Percentiles rank a stretch among this genome's conserved stretches.
Evolutionary conservation across 2,888 invertebrate species (phyloP).

Genomic region (Xanthostigma xanthostigma): DNA sequence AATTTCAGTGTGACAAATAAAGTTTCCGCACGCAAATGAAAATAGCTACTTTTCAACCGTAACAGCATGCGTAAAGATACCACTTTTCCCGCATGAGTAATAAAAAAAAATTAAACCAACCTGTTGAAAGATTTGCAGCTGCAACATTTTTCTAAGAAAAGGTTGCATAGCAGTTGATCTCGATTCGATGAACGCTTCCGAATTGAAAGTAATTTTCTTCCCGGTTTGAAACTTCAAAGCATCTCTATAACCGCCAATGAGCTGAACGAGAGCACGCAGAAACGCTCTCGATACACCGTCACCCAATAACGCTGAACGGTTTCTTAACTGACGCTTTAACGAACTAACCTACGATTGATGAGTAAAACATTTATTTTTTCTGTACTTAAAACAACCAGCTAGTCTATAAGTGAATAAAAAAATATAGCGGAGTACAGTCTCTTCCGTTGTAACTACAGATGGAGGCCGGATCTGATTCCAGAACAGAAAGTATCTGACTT

Average conservation of each 20-base stretch:
- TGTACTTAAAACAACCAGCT: background rate
- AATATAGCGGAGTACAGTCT: too few species aligned
- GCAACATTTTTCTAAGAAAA: slow-evolving; percentile 78
- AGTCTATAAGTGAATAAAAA: too few species aligned
- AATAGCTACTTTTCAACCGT: too few species aligned
- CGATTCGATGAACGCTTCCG: slow-evolving; percentile 75
- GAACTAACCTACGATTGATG: slow-evolving; percentile 43
- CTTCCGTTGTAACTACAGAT: too few species aligned
- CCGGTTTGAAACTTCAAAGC: slow-evolving; percentile 64
- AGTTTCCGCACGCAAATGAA: too few species aligned
- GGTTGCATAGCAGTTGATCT: slow-evolving; percentile 73
- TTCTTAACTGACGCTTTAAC: slow-evolving; percentile 61
- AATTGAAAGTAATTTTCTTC: slow-evolving; percentile 68
- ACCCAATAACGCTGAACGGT: slow-evolving; percentile 61
- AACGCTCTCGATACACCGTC: slow-evolving; percentile 91
- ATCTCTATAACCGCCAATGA: slow-evolving; percentile 90
- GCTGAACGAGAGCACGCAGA: slow-evolving; percentile 74
- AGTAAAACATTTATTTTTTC: slow-evolving; percentile 2
- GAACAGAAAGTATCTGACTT: background rate
- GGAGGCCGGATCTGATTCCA: too few species aligned
- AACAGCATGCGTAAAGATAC: too few species aligned
- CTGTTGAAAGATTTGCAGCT: slow-evolving; percentile 90
- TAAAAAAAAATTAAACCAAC: too few species aligned
- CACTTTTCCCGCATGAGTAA: too few species aligned
- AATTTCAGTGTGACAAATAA: too few species aligned